A percentile compares a stretch with the other conserved stretches of the same genome.
These are phyloP conservation scores for Atractosteus spatula DNA, from an alignment of 2,113 vertebrate species.

Conservation along the genomic window DNA sequence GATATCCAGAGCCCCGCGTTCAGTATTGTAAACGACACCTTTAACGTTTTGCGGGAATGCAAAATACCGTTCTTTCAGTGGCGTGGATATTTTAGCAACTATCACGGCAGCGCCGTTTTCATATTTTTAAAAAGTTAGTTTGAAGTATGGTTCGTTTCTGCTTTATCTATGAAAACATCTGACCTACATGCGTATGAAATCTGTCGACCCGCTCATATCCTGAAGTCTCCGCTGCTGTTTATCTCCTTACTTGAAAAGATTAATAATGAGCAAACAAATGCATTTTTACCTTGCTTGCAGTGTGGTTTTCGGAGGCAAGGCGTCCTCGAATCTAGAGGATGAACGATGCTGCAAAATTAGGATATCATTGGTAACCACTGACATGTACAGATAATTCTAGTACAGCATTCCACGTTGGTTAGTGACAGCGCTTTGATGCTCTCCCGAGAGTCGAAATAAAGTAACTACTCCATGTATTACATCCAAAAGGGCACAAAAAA, in stretches of 20 bases:
- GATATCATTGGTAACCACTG: slow-evolving; percentile 56
- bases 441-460: slow-evolving; percentile 24
- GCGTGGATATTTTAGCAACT: neutral
- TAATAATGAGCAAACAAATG: neutral
- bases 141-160: slow-evolving; percentile 11
- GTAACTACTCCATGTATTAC: slow-evolving; percentile 22
- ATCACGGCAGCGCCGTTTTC: too few species aligned
- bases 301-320: slow-evolving; percentile 45
- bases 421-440: slow-evolving; percentile 28
- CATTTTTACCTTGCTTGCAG: slow-evolving; percentile 57
- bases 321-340: slow-evolving; percentile 56
- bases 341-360: slow-evolving; percentile 46
- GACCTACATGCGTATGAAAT: slow-evolving; percentile 39
- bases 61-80: neutral
- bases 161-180: slow-evolving; percentile 10
- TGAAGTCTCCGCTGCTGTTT: slow-evolving; percentile 45
- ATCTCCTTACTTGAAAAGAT: slow-evolving; percentile 28
- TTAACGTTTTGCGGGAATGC: neutral
- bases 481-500: slow-evolving; percentile 26
- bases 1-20: neutral
- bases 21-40: neutral
- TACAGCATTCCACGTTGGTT: slow-evolving; percentile 41
- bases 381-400: slow-evolving; percentile 48
- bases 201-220: slow-evolving; percentile 38
- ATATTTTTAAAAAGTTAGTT: slow-evolving; percentile 12